Evolutionary conservation across 2,888 invertebrate species (phyloP), one percentile per base, ranked within the genome.

Genomic region (Chymomyza procnemis): DNA sequence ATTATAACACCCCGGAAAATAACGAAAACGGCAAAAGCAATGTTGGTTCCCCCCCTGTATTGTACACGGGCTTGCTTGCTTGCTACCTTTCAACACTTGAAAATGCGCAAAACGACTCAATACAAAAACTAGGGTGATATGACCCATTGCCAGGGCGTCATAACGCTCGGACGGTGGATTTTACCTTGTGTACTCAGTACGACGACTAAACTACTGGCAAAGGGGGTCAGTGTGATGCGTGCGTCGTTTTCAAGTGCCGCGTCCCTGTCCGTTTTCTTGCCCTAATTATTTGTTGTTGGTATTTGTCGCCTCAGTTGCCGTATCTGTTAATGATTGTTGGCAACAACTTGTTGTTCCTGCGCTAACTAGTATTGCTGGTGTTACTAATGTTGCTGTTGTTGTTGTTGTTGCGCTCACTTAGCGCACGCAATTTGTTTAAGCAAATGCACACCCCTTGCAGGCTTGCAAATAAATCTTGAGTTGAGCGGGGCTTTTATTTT

Each of bases 1-100:
- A 87, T 87, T 86, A 81, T 81, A 80, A 85, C 86, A 86, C 87
- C 88, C 84, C 85, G 74, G 75, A 73, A 66, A 55, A 18, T 26
- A 18, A 6, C 34, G 57, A 46, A 18, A 18, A 14, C 18, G 26
- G 52, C 54, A 62, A n/a, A n/a, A 16, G 34, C n/a, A 19, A 60
- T n/a, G 54, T 14, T 9, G 26, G 6, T 26, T 16, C 30, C 30
- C 30, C 30, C 30, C 21, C 30, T 56, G 56, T 22, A 1, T 21
- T 54, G 14, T 21, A 22, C 26, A 1, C 4, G n/a, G n/a, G n/a
- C n/a, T n/a, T n/a, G n/a, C n/a, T n/a, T n/a, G n/a, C n/a, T n/a
- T 9, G 14, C 22, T 54, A 54, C 54, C 54, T 54, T 54, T 54
- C 54, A 21, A 21, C 54, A 54, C 54, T 54, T 54, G 54, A 54